These are phyloP conservation scores for Aleiodes testaceus DNA, from an alignment of 2,888 invertebrate genomes.

Conservation along the genomic window DNA sequence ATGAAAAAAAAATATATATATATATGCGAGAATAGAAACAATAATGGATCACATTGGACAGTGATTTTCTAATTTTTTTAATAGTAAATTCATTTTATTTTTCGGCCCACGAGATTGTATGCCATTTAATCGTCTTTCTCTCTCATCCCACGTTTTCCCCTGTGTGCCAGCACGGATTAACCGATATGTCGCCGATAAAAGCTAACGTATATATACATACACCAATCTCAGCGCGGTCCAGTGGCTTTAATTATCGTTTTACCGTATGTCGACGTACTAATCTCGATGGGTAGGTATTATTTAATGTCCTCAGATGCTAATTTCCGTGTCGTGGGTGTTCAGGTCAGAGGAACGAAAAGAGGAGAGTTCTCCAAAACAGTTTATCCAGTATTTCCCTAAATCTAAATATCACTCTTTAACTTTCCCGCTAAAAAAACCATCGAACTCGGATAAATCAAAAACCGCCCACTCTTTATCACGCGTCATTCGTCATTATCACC, in stretches of 20 bases:
- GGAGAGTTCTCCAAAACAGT: no score
- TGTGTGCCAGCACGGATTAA: constrained; percentile 53
- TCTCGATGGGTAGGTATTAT: constrained; percentile 53
- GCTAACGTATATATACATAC: constrained; percentile 1
- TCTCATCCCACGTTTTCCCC: constrained; percentile 37
- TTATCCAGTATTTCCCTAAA: no score
- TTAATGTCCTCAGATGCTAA: constrained; percentile 54
- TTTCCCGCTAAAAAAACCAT: neutral
- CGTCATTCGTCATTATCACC: constrained; percentile 13
- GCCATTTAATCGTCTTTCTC: neutral
- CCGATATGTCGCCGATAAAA: constrained; percentile 51
- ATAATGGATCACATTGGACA: no score
- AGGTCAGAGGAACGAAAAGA: neutral
- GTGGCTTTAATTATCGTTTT: constrained; percentile 52
- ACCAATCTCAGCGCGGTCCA: constrained; percentile 25
- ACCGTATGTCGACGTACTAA: constrained; percentile 50
- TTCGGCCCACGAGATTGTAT: constrained; percentile 10
- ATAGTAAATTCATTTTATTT: neutral
- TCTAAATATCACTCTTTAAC: neutral
- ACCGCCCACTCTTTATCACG: constrained; percentile 27
- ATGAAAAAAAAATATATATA: no score
- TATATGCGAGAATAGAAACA: no score
- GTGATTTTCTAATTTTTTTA: no score
- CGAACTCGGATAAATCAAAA: neutral
- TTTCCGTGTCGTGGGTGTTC: constrained; percentile 36